A percentile compares a stretch with the other conserved stretches of the same genome.
phyloP scores from a whole-genome alignment of 30 jellyfish, hydroid and myxozoan genomes.

The Turritopsis dohrnii region DNA sequence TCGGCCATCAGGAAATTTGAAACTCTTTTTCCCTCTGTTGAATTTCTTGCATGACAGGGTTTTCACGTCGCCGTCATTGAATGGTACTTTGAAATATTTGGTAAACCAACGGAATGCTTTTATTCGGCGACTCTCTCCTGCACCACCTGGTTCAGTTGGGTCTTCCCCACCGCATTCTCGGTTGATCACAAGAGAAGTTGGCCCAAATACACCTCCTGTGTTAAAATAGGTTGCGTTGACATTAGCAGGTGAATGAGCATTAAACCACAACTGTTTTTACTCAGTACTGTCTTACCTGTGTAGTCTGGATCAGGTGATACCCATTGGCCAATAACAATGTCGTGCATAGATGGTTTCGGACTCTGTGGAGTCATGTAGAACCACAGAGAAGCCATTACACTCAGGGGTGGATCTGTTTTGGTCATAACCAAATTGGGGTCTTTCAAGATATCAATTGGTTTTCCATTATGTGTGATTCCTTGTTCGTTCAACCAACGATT shows the following conservation, averaged over 20 bases:
- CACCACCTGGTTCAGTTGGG: conserved; percentile 82
- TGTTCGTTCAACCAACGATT: conserved; percentile 70
- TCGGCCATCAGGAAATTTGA: conserved; percentile 71
- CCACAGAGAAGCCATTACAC: conserved; percentile 92
- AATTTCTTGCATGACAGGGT: conserved; percentile 75
- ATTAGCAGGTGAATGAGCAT: neutral
- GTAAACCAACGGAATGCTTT: conserved; percentile 89
- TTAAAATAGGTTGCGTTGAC: too few relatives aligned
- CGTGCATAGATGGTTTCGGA: conserved; percentile 94
- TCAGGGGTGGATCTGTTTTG: conserved; percentile 85
- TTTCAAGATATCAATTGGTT: conserved; percentile 58
- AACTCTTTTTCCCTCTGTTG: conserved; percentile 68
- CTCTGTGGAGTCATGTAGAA: conserved; percentile 94
- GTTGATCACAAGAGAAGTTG: conserved; percentile 86
- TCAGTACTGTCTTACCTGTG: conserved; percentile 16
- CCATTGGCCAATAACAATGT: conserved; percentile 89
- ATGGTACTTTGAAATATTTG: conserved; percentile 61
- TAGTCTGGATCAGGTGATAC: conserved; percentile 84
- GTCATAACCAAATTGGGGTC: conserved; percentile 86
- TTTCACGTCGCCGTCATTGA: conserved; percentile 56
- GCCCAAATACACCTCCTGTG: conserved; percentile 86
- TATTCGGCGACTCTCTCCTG: conserved; percentile 86
- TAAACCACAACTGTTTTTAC: neutral
- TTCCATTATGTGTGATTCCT: conserved; percentile 79
- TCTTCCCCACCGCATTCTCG: conserved; percentile 95